Evolutionary conservation across 2,113 vertebrate genomes (phyloP), one percentile per base, ranked within the genome.

Genomic region (Trogon surrucura): DNA sequence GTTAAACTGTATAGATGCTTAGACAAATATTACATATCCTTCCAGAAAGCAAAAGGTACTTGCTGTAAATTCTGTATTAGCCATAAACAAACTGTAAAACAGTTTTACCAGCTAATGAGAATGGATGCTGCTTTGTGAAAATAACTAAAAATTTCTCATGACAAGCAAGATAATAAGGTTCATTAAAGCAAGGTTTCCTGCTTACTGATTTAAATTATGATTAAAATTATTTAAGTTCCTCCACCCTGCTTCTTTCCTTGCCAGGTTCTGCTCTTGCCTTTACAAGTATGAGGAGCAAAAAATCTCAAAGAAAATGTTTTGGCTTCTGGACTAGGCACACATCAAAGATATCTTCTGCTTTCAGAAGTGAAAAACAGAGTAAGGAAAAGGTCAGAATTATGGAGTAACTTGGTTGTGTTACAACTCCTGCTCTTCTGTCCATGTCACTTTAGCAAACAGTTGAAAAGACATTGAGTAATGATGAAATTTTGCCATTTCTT

Each of bases 401-500:
- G 3, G 41, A 16, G 15, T 41, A 50, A 70, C 11, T 58, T 2
- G 2, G 6, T 56, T n/a, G 1, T 41, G 7, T 72, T 72, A 85
- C 16, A 85, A 2, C 6, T 87, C n/a, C 12, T 51, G 19, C 13
- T 65, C 16, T 66, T 79, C 10, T 54, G 16, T 38, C 48, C 4
- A 2, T 19, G 47, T 48, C 26, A 80, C 36, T 81, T 82, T 17
- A 45, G 17, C 41, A 70, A 90, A 53, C 13, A 50, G 10, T 17
- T 30, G 5, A 83, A 70, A 83, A 80, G 23, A 91, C 38, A 27
- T 5, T 57, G 53, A 64, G 5, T 21, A 87, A 29, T 34, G 12
- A 66, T 5, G 5, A 57, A 62, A 47, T 72, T 11, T 69, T 0
- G 0, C 45, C 0, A 1, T 66, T 84, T 91, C 32, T 78, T 78